A percentile compares a stretch with the other conserved stretches of the same genome.
Evolutionary conservation across 2,113 vertebrate genomes (phyloP).

Genomic region (Apistogramma diplotaenia): DNA sequence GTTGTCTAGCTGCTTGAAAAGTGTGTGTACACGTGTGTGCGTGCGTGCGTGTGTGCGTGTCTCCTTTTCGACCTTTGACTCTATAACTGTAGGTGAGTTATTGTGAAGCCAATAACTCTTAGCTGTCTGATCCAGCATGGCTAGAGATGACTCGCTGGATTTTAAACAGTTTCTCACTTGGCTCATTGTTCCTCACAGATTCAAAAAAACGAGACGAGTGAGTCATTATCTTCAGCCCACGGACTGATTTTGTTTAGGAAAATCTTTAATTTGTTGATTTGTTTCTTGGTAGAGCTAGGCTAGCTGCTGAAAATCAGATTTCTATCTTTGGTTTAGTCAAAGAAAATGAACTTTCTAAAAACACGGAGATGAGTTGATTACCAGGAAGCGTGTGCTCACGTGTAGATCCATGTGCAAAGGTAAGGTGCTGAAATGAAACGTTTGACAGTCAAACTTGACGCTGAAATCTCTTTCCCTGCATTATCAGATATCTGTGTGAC

Average conservation of each 20-base stretch:
- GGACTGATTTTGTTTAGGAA: neutral
- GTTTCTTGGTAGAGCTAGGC: slow-evolving; percentile 17
- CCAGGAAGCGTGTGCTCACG: slow-evolving; percentile 1
- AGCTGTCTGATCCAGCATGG: neutral
- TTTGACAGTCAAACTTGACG: neutral
- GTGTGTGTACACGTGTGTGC: neutral
- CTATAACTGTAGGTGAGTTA: slow-evolving; percentile 31
- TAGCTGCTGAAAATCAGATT: neutral
- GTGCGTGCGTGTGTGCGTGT: neutral
- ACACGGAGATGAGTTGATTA: slow-evolving; percentile 4
- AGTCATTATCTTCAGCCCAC: slow-evolving; percentile 36
- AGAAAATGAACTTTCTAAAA: neutral
- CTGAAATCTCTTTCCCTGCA: neutral
- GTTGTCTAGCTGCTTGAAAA: slow-evolving; percentile 37
- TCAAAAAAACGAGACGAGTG: slow-evolving; percentile 3
- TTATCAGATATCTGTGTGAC: neutral
- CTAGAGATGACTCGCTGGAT: slow-evolving; percentile 39
- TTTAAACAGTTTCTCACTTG: slow-evolving; percentile 2
- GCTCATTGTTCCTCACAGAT: neutral
- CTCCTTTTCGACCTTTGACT: slow-evolving; percentile 33
- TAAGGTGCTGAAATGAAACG: neutral
- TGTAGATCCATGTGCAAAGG: neutral
- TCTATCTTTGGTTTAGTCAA: neutral
- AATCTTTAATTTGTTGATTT: slow-evolving; percentile 1
- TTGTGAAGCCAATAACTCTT: slow-evolving; percentile 20